Base-by-base conservation (phyloP, 2,797 vertebrate species). In the Delichon dasypus region DNA sequence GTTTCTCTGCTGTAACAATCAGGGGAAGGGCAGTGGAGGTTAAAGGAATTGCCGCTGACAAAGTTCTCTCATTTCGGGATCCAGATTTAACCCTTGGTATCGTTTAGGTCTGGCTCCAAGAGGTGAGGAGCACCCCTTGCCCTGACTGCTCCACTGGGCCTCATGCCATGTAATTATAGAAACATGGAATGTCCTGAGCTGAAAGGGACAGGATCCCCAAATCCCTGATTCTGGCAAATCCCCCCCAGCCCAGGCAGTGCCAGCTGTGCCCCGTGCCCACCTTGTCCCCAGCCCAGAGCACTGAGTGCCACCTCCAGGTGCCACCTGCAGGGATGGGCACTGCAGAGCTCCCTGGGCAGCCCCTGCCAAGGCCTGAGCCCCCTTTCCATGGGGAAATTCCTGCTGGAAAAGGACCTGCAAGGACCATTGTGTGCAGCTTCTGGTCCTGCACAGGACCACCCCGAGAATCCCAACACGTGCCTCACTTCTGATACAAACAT, bases 401-500 rank as follows among this genome's bases (percentile, higher is more conserved):
- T 68, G 3, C 55, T 38, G 51, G 16, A 47, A 61, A 68, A 61
- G 29, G 23, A 25, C n/a, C 54, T 38, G 16, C 40, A 40, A 34
- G 16, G 23, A 47, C 16, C 14, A 11, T 5, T 4, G 44, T 44
- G 67, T 57, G 15, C 75, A 50, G 32, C 8, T 27, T 36, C 22
- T 32, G 32, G 26, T 27, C 36, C 66, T 44, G 36, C 36, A 32
- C 42, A 71, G 26, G 5, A 34, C 5, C 26, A 42, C 42, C 42
- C 57, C 50, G 22, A 18, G 32, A 44, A 72, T 44, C 36, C 58
- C 58, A 71, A 38, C 48, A 11, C 0, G 1, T 14, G 12, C 44
- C 30, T 40, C 18, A 32, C 6, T 34, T 26, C 5, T 10, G 15
- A 7, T 1, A 7, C 36, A 60, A 15, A 27, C 20, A 3, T 2